Percentiles rank a stretch among this genome's conserved stretches.
phyloP scores from a whole-genome alignment of 2,797 vertebrate genomes.

The Avahi laniger region DNA sequence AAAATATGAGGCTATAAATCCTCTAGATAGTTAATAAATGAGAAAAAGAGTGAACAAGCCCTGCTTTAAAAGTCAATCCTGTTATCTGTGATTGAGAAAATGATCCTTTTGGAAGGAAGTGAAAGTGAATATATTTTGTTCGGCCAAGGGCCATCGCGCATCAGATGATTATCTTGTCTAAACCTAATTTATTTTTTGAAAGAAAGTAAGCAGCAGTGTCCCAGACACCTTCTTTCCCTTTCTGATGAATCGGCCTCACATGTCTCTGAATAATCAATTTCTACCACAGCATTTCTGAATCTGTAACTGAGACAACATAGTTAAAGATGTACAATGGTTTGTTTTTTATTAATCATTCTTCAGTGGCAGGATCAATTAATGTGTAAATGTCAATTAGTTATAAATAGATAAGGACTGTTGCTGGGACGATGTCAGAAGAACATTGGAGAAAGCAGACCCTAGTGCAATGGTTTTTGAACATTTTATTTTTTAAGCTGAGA shows the following conservation, averaged over 20 bases:
- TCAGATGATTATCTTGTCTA: constrained; percentile 71
- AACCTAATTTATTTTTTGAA: constrained; percentile 72
- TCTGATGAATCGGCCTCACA: constrained; percentile 80
- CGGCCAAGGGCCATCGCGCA: constrained; percentile 62
- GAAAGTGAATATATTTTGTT: constrained; percentile 67
- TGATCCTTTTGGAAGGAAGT: constrained; percentile 60
- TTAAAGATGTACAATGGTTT: constrained; percentile 72
- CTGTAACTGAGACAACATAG: constrained; percentile 78
- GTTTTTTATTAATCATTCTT: constrained; percentile 68
- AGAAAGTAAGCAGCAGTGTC: constrained; percentile 60
- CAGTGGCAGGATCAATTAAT: constrained; percentile 33
- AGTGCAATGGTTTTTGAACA: not conserved
- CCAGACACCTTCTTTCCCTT: constrained; percentile 76
- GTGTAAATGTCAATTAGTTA: constrained; percentile 55
- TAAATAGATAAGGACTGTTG: constrained; percentile 26
- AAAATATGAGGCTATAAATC: constrained; percentile 64
- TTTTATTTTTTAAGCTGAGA: not conserved
- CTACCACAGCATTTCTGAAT: constrained; percentile 74
- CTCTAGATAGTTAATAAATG: constrained; percentile 71
- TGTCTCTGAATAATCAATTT: constrained; percentile 83
- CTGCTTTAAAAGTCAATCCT: constrained; percentile 65
- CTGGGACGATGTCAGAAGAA: constrained; percentile 12
- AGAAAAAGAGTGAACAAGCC: constrained; percentile 69
- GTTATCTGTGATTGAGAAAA: constrained; percentile 65
- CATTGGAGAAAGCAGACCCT: constrained; percentile 11